phyloP scores from a whole-genome alignment of 2,888 invertebrate genomes.

The Melanophora roralis region DNA sequence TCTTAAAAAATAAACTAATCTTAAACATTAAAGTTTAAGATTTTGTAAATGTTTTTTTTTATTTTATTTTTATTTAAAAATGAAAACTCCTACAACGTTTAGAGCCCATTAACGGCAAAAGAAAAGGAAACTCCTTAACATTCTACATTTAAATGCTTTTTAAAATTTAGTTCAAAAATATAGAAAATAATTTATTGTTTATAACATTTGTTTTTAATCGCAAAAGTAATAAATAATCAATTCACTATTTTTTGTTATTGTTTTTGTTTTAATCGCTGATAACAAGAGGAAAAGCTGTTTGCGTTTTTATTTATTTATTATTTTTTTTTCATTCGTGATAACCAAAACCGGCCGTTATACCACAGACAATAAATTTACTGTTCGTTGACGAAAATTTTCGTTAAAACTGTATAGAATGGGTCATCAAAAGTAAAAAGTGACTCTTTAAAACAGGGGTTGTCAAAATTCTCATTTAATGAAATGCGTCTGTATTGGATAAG shows the following conservation, averaged over 20 bases:
- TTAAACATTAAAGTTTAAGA: not conserved
- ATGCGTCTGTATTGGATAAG: no score
- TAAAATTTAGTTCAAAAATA: no score
- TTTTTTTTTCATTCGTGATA: not conserved
- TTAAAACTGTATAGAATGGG: conserved; percentile 47
- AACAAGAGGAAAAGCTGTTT: not conserved
- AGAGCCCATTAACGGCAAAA: no score
- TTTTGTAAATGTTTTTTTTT: conserved; percentile 4
- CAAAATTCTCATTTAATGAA: no score
- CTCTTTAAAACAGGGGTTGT: no score
- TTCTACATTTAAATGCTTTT: not conserved
- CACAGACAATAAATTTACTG: conserved; percentile 26
- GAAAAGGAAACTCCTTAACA: not conserved
- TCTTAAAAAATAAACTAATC: conserved; percentile 22
- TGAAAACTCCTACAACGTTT: no score
- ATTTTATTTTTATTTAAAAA: not conserved
- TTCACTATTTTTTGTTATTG: no score
- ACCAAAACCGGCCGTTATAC: conserved; percentile 20
- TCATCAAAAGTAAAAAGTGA: conserved; percentile 32
- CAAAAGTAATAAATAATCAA: no score
- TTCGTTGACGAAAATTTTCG: conserved; percentile 31
- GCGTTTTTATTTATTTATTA: not conserved
- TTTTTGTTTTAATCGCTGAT: not conserved
- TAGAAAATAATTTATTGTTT: no score
- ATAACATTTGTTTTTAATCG: no score